Evolutionary conservation across 2,113 vertebrate genomes (phyloP), one percentile per base, ranked within the genome.

Genomic region (Alosa alosa): DNA sequence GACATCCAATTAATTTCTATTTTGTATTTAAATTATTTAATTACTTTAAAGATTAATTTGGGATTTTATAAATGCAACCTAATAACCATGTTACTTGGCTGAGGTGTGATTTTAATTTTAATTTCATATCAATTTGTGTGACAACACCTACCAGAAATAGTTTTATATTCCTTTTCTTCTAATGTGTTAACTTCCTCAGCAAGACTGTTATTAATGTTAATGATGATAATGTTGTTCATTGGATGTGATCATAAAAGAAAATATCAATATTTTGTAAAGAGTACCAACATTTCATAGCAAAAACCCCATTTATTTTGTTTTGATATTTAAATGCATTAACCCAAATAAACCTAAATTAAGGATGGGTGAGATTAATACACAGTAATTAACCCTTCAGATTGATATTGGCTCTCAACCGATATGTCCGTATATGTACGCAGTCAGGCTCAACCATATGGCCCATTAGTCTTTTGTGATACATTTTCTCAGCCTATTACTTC

Each of bases 371-470:
- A 68, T 68, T 6, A 31, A 68, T n/a, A 31, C n/a, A 25, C 20
- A 60, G 55, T 55, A 55, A 55, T 68, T 68, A 68, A 68, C 60
- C 60, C 8, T n/a, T 68, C 60, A 68, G 60, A 31, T 68, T 68
- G 25, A 25, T 68, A n/a, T 68, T n/a, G 25, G 22, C 60, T 68
- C n/a, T 68, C 22, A 9, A 68, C 60, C 60, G 10, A 68, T 25
- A 68, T 68, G 25, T n/a, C 25, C 17, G 4, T 20, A 6, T 60
- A 6, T 55, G 25, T 1, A 25, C 22, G 60, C 60, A 11, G 60
- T 68, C 60, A 25, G n/a, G 60, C 60, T 68, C 60, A 68, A 68
- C 6, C 60, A 1, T 68, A 68, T 25, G n/a, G n/a, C 4, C 60
- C 60, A 68, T 68, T 68, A 68, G 60, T 68, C 60, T 68, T 68